phyloP scores from a whole-genome alignment of 1,140 invertebrate species.

The Physella acuta region DNA sequence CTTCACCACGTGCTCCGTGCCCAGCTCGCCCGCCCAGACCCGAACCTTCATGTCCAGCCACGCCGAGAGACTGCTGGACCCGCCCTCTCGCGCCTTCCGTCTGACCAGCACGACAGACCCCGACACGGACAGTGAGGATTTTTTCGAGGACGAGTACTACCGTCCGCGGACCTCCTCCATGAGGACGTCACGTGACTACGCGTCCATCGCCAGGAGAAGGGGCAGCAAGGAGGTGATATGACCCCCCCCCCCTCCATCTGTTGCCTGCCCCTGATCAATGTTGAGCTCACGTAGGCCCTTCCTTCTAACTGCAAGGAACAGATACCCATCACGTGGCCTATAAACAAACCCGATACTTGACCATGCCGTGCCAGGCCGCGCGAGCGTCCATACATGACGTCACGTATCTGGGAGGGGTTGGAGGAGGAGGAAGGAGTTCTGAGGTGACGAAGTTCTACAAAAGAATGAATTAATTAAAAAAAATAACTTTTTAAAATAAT shows the following conservation, averaged over 20 bases:
- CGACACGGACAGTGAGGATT: slow-evolving; percentile 26
- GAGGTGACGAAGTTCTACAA: no score
- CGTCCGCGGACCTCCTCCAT: slow-evolving; percentile 47
- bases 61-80: slow-evolving; percentile 29
- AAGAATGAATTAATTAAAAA: no score
- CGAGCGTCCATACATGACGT: no score
- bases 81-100: slow-evolving; percentile 40
- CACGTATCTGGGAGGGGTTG: no score
- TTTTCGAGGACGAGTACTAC: slow-evolving; percentile 30
- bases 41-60: slow-evolving; percentile 20
- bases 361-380: no score
- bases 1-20: slow-evolving; percentile 26
- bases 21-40: slow-evolving; percentile 23
- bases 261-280: no score
- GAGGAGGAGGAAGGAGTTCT: no score
- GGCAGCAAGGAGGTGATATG: slow-evolving; percentile 51
- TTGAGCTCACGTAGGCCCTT: no score
- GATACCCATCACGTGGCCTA: no score
- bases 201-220: slow-evolving; percentile 45
- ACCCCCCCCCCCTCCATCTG: background rate
- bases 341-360: no score
- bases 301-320: no score
- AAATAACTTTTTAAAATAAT: no score
- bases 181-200: slow-evolving; percentile 50
- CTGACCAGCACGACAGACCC: slow-evolving; percentile 33